Evolutionary conservation across 2,797 vertebrate genomes (phyloP), one percentile per base, ranked within the genome.

Genomic region (Sternarchorhynchus goeldii): DNA sequence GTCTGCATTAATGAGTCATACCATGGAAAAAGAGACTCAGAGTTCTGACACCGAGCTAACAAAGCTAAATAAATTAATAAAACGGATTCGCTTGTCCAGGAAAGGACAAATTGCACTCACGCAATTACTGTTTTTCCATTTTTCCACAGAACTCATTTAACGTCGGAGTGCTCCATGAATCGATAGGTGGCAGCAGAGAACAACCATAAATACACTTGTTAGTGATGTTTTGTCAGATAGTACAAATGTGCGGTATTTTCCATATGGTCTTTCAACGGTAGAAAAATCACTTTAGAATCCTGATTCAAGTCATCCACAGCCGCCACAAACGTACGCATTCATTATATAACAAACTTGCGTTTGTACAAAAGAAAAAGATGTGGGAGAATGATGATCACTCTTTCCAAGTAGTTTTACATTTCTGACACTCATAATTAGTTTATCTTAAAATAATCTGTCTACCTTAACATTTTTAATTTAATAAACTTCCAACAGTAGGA

Each of bases 181-280:
- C 81, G 63, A 12, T 14, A 79, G 81, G 34, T 34, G 73, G 57
- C 81, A 73, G 73, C 77, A 79, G 63, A 82, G 62, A 82, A 70
- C 73, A 67, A 67, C 0, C 39, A 17, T 21, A 67, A 21, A 67
- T 7, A 21, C 32, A 32, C 31, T 8, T 5, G n/a, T 16, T 7
- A 18, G 17, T 17, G 62, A n/a, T 18, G 62, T 39, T 31, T 63
- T 5, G 18, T 18, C 32, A 10, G 5, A 1, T 10, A n/a, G 62
- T 65, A 7, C 1, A 25, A 14, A 2, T 14, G 18, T 62, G 32
- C 20, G 7, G 55, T 60, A 29, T 34, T 45, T 45, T 10, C 41
- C 3, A 31, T 68, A 25, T 32, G 20, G 10, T 39, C 36, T 20
- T 57, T 34, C 1, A 65, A 65, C 62, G 7, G 32, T 29, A 63